phyloP scores from a whole-genome alignment of 2,797 vertebrate genomes.

The Molossus molossus region DNA sequence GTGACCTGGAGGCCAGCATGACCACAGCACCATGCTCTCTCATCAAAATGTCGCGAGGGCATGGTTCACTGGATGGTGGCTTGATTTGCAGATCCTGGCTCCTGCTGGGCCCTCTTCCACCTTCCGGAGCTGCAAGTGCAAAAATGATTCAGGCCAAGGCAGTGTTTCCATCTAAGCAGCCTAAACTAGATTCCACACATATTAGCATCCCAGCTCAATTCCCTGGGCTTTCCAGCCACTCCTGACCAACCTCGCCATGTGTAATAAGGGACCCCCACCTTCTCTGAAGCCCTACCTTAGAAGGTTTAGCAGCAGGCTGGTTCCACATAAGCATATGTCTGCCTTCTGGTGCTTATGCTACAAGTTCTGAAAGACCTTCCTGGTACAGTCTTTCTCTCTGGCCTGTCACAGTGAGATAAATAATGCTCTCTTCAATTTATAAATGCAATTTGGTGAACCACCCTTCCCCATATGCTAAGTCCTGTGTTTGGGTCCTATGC shows the following conservation, averaged over 20 bases:
- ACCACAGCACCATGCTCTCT: conserved; percentile 38
- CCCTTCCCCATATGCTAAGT: not conserved
- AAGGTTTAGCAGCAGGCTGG: not conserved
- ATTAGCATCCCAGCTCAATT: not conserved
- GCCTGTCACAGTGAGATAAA: not conserved
- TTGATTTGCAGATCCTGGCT: conserved; percentile 77
- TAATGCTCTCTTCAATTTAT: not conserved
- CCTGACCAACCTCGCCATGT: not conserved
- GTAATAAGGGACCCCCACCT: not conserved
- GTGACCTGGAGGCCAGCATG: conserved; percentile 69
- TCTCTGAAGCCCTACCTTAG: not conserved
- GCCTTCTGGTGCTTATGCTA: not conserved
- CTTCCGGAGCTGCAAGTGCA: conserved; percentile 65
- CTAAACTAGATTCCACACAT: conserved; percentile 10
- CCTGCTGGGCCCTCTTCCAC: conserved; percentile 73
- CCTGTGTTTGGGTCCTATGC: not conserved
- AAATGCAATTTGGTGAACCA: not conserved
- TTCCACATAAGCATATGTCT: not conserved
- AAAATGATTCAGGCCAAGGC: conserved; percentile 48
- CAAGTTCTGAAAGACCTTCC: conserved; percentile 13
- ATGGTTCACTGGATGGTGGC: conserved; percentile 41
- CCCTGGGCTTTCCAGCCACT: not conserved
- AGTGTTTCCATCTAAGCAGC: conserved; percentile 64
- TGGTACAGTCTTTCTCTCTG: not conserved
- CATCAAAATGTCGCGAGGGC: conserved; percentile 63